These are phyloP conservation scores for Rhingia rostrata DNA, from an alignment of 2,888 invertebrate genomes.

Conservation along the genomic window DNA sequence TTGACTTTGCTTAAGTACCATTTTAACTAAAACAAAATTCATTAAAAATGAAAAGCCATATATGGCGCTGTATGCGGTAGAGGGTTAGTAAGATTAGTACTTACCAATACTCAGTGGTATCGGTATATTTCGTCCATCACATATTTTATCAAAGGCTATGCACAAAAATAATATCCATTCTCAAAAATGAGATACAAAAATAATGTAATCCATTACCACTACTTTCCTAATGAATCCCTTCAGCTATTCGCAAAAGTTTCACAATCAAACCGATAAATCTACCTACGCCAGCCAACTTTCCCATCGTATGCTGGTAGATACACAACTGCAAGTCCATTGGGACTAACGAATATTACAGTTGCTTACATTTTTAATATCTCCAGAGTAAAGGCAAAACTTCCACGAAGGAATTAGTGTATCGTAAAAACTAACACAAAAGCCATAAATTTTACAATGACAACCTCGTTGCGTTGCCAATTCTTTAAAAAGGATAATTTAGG, in stretches of 20 bases:
- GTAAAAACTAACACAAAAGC: neutral
- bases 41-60: too few relatives aligned
- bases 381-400: neutral
- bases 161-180: too few relatives aligned
- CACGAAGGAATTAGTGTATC: neutral
- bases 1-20: too few relatives aligned
- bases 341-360: neutral
- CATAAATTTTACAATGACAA: neutral
- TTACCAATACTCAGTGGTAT: too few relatives aligned
- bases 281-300: constrained; percentile 1
- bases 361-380: constrained; percentile 18
- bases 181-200: too few relatives aligned
- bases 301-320: neutral
- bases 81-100: too few relatives aligned
- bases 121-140: too few relatives aligned
- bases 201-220: too few relatives aligned
- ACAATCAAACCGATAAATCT: neutral
- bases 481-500: neutral
- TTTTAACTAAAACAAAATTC: too few relatives aligned
- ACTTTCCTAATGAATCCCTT: constrained; percentile 7
- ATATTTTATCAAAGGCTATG: too few relatives aligned
- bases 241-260: neutral
- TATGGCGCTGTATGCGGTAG: too few relatives aligned
- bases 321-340: neutral
- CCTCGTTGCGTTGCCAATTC: constrained; percentile 15